These are phyloP conservation scores for Trichopoda pennipes DNA, from an alignment of 2,888 invertebrate genomes.

Conservation along the genomic window DNA sequence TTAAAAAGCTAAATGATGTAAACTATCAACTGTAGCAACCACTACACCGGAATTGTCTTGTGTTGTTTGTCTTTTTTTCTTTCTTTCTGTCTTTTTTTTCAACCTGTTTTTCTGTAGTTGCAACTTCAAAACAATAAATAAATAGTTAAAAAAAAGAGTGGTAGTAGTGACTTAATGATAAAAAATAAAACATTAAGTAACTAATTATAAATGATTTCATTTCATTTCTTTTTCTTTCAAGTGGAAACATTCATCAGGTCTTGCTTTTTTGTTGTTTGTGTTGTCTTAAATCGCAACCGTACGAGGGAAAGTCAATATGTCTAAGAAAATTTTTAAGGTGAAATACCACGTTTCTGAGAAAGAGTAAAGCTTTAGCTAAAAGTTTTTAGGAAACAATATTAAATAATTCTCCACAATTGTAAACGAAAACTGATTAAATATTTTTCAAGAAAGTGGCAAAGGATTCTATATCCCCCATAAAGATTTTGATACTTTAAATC, in stretches of 20 bases:
- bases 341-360: no score
- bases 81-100: neutral
- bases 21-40: neutral
- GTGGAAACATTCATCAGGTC: constrained; percentile 39
- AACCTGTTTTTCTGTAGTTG: neutral
- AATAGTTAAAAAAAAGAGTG: neutral
- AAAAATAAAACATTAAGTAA: constrained; percentile 26
- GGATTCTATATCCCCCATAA: no score
- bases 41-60: neutral
- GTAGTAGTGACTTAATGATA: constrained; percentile 23
- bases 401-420: no score
- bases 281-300: no score
- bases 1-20: constrained; percentile 63
- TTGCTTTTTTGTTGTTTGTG: neutral
- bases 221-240: constrained; percentile 43
- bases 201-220: constrained; percentile 59
- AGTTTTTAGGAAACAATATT: no score
- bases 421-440: no score
- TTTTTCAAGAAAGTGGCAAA: no score
- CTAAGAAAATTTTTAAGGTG: no score
- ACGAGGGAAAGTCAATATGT: no score
- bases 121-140: neutral
- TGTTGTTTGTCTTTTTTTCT: neutral
- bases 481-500: no score
- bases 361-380: no score